Base-by-base conservation (phyloP, 2,113 vertebrate species). In the Propithecus coquereli region DNA sequence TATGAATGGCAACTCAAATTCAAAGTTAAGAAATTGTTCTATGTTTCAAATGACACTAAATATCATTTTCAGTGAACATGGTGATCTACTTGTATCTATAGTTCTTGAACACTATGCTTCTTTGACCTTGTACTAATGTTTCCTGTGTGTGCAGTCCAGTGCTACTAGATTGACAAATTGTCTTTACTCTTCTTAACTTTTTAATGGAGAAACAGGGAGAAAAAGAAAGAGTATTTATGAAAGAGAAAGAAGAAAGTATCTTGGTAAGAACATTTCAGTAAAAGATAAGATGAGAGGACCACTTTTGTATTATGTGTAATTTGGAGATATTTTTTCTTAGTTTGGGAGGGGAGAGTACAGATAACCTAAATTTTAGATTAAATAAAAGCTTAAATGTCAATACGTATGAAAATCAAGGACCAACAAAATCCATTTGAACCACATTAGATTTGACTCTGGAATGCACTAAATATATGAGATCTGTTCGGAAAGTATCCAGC, bases 281-380 rank as follows among this genome's bases (percentile, higher is more conserved):
- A 79, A 88, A 90, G 37, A 84, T 63, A 92, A 89, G 94, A n/a
- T 45, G 20, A 70, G 90, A 82, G 9, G 30, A 76, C 34, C 22
- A n/a, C 45, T 87, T 59, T 92, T 27, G 82, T 77, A 94, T 86
- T 86, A 34, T 43, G 34, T 34, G 2, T 54, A 61, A 86, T 52
- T 82, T 82, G 18, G 52, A 95, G 20, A 79, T n/a, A 76, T 89
- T 88, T 94, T 43, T 95, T 87, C 71, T 92, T 90, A 70, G n/a
- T 52, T 37, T 76, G 9, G 17, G 70, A 79, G 20, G 34, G 61
- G 8, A 34, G 6, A 57, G 16, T 30, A 3, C 1, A 34, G 61
- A 18, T 40, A 34, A 74, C 25, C 7, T 54, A 61, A 87, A 84
- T 37, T 93, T 84, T 87, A 86, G 37, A 47, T 87, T 82, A 77